Evolutionary conservation across 2,797 vertebrate genomes (phyloP).

Genomic region (Xenentodon cancila): DNA sequence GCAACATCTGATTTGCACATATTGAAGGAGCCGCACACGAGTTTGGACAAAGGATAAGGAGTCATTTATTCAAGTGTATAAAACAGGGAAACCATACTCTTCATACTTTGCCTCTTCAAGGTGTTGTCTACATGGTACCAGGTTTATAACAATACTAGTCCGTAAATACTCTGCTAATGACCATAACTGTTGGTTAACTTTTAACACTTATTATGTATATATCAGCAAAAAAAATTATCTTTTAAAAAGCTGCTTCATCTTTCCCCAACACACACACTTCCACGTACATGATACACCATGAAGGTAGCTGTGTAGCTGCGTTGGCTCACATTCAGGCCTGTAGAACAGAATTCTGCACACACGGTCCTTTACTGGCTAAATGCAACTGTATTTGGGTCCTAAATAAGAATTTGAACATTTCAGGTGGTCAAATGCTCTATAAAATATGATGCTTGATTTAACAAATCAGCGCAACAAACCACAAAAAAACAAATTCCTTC

Average conservation of each 20-base stretch:
- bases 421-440: neutral
- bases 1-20: slow-evolving; percentile 10
- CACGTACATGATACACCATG: too few species aligned
- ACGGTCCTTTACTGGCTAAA: neutral
- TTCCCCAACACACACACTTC: too few species aligned
- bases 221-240: too few species aligned
- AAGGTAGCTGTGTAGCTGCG: too few species aligned
- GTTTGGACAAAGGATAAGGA: slow-evolving; percentile 12
- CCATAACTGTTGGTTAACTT: too few species aligned
- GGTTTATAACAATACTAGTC: slow-evolving; percentile 12
- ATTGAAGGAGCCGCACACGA: slow-evolving; percentile 9
- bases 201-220: too few species aligned
- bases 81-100: slow-evolving; percentile 47
- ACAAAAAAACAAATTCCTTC: neutral
- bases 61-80: slow-evolving; percentile 65
- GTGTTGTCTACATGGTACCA: slow-evolving; percentile 38
- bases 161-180: too few species aligned
- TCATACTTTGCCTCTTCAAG: slow-evolving; percentile 33
- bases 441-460: neutral
- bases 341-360: slow-evolving; percentile 8
- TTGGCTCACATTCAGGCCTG: slow-evolving; percentile 12
- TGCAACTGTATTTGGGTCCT: neutral
- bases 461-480: neutral
- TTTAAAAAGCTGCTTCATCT: too few species aligned
- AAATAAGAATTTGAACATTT: neutral